Evolutionary conservation across 2,113 vertebrate genomes (phyloP).

Genomic region (Echinops telfairi): DNA sequence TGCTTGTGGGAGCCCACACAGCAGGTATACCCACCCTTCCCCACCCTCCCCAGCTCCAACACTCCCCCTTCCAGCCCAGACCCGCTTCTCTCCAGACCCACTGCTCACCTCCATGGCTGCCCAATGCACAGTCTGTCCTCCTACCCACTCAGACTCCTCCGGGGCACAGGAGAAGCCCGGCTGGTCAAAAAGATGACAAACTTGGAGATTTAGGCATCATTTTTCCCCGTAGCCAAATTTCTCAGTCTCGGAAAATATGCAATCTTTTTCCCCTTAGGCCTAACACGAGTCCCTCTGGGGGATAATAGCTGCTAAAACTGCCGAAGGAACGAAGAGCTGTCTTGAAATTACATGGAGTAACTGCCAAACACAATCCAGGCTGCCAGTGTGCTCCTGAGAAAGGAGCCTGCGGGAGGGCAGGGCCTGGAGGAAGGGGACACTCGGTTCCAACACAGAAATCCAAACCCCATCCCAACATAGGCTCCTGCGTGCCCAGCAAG

Average conservation of each 20-base stretch:
- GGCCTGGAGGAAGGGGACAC: not conserved
- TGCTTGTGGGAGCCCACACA: fast-evolving
- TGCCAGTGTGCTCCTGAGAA: fast-evolving
- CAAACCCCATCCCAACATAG: fast-evolving
- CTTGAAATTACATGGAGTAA: not conserved
- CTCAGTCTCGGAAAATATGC: not conserved
- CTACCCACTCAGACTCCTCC: not conserved
- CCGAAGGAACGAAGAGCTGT: not conserved
- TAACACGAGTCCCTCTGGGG: not conserved
- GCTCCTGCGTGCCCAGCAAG: no score
- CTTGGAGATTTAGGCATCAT: not conserved
- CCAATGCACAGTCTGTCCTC: not conserved
- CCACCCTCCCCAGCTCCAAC: fast-evolving
- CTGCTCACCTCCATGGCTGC: not conserved
- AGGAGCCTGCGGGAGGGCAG: not conserved
- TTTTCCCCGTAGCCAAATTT: not conserved
- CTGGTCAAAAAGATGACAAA: not conserved
- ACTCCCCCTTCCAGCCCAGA: not conserved
- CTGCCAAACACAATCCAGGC: fast-evolving
- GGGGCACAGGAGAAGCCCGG: not conserved
- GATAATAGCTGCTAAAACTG: not conserved
- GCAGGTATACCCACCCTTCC: fast-evolving
- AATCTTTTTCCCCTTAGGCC: not conserved
- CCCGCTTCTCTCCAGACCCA: fast-evolving
- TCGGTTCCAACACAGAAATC: not conserved